A percentile compares a stretch with the other conserved stretches of the same genome.
These are phyloP conservation scores for Thumatha senex DNA, from an alignment of 2,888 invertebrate species.

Conservation along the genomic window DNA sequence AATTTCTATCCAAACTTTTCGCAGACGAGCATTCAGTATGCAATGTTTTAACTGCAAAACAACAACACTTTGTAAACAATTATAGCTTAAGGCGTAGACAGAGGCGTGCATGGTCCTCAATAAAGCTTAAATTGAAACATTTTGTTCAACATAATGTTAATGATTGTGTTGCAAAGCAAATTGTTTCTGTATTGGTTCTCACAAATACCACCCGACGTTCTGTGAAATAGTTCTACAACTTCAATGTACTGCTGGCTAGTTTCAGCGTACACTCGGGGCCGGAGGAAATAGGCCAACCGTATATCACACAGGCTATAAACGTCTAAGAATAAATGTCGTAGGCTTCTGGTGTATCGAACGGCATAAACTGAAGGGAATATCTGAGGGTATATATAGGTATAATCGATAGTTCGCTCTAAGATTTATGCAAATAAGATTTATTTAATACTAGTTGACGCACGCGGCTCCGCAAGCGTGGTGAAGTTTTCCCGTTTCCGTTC, in stretches of 20 bases:
- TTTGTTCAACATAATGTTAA: constrained; percentile 11
- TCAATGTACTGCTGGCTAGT: constrained; percentile 20
- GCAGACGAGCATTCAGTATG: too few relatives aligned
- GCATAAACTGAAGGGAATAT: background rate
- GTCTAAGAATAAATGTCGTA: constrained; percentile 6
- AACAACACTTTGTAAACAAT: too few relatives aligned
- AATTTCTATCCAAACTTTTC: too few relatives aligned
- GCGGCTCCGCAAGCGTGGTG: too few relatives aligned
- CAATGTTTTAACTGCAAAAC: too few relatives aligned
- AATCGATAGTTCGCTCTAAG: background rate
- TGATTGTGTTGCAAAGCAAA: constrained; percentile 24
- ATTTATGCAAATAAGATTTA: background rate
- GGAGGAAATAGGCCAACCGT: constrained; percentile 3
- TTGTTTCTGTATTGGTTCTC: constrained; percentile 27
- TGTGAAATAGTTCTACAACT: constrained; percentile 33
- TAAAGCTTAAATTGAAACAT: constrained; percentile 6
- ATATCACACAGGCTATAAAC: constrained; percentile 7
- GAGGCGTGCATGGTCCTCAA: too few relatives aligned
- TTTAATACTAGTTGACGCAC: too few relatives aligned
- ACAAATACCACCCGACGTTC: constrained; percentile 24
- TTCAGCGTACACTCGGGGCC: constrained; percentile 17
- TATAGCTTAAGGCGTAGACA: too few relatives aligned
- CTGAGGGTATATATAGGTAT: background rate
- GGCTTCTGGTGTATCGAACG: background rate
- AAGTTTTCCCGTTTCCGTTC: too few relatives aligned